Evolutionary conservation across 2,113 vertebrate genomes (phyloP), one percentile per base, ranked within the genome.

Genomic region (Apteryx owenii): DNA sequence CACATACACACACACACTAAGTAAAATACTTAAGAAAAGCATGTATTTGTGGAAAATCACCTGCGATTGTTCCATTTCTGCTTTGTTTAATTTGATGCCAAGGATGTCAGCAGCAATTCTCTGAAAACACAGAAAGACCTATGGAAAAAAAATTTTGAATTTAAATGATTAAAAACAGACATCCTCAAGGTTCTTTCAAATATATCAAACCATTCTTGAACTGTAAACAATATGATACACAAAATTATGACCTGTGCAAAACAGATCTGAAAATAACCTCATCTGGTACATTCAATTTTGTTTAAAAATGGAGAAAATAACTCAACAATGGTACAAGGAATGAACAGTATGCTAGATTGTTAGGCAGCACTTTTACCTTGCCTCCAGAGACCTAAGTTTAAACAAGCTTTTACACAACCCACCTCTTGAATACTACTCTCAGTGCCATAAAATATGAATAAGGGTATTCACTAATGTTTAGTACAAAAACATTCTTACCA

Each of bases 51-150:
- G 56, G 33, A 98, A 96, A 97, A 98, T 99, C 97, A 99, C 99
- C 99, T 99, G 99, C 79, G 99, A 99, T 98, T 99, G 99, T 97
- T 99, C 99, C 91, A 99, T 98, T 98, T 99, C 99, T 95, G 99
- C 99, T 98, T 99, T 99, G 98, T 99, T 99, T 97, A 99, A 98
- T 97, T 99, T 99, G 92, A 99, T 98, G 79, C 99, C 99, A 60
- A 99, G 98, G 94, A 99, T 99, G 91, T 99, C 99, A 91, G 99
- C 99, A 96, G 99, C 99, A 96, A 99, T 97, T 98, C 98, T 99
- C 98, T 99, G 99, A 98, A 99, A 99, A 98, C 99, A 99, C 88
- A 99, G 98, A 96, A 98, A 99, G 78, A 99, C 99, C 99, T 99
- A 98, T 38, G 94, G 93, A 97, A 95, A 94, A 96, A 96, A 93